Conservation (phyloP, 2,888 invertebrate genomes). For the Arrhopalites spinosus region DNA sequence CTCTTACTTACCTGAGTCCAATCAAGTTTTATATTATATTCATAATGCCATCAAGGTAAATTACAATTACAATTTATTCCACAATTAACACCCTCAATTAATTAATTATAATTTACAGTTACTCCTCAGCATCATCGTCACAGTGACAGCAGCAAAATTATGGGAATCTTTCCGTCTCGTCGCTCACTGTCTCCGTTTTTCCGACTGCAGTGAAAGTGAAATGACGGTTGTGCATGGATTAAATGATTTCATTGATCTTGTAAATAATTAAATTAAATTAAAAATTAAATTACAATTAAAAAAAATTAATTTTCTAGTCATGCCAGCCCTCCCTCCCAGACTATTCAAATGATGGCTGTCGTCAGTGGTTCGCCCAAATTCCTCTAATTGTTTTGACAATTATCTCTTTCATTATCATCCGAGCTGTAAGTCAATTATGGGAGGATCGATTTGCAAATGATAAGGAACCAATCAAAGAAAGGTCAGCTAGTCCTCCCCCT, state of each 20-base stretch:
- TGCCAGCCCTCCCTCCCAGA: constrained; percentile 9
- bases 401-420: not conserved
- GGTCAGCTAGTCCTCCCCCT: too few relatives aligned
- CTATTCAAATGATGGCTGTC: constrained; percentile 16
- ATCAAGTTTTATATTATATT: not conserved
- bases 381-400: constrained; percentile 17
- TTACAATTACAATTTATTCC: not conserved
- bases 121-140: constrained; percentile 8
- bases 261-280: constrained; percentile 11
- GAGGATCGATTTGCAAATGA: not conserved
- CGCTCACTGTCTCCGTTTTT: constrained; percentile 11
- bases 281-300: not conserved
- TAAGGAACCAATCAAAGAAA: too few relatives aligned
- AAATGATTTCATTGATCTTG: constrained; percentile 7
- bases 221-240: not conserved
- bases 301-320: constrained; percentile 8
- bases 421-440: not conserved
- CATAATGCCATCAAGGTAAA: constrained; percentile 17
- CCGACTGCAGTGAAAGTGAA: constrained; percentile 10
- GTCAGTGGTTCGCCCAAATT: constrained; percentile 23
- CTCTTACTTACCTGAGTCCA: not conserved
- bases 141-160: not conserved
- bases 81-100: not conserved
- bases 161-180: constrained; percentile 5
- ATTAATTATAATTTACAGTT: constrained; percentile 8